These are phyloP conservation scores for Drosophila sulfurigaster DNA, from an alignment of 1,140 invertebrate species.

Conservation along the genomic window DNA sequence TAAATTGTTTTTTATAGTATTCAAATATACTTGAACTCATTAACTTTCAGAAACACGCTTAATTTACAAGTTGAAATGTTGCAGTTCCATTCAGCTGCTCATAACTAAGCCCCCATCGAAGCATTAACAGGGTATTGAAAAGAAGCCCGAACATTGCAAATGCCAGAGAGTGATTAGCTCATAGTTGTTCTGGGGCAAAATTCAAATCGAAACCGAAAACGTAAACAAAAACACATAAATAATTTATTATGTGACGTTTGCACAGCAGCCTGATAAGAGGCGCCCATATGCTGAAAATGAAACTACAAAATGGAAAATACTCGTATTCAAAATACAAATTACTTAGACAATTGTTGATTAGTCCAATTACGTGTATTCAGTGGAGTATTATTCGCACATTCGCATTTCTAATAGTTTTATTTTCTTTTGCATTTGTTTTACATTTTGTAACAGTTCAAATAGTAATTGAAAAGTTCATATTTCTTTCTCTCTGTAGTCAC, in stretches of 20 bases:
- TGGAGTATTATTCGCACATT: too few relatives aligned
- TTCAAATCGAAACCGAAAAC: conserved; percentile 59
- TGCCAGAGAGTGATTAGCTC: conserved; percentile 49
- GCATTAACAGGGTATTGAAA: conserved; percentile 5
- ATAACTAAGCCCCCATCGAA: background rate
- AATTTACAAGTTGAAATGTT: background rate
- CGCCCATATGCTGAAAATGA: conserved; percentile 14
- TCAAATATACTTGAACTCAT: too few relatives aligned
- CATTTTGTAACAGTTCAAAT: conserved; percentile 28
- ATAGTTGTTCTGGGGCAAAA: conserved; percentile 38
- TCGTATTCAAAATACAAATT: conserved; percentile 20
- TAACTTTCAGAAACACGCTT: too few relatives aligned
- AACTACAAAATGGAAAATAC: conserved; percentile 5
- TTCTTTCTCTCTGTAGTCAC: background rate
- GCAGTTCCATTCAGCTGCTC: background rate
- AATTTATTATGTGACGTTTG: conserved; percentile 61
- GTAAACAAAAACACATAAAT: conserved; percentile 69
- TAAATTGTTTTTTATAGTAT: too few relatives aligned
- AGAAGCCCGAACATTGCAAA: conserved; percentile 24
- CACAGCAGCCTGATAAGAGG: conserved; percentile 43
- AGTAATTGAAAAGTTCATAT: conserved; percentile 43
- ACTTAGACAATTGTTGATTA: background rate
- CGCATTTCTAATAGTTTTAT: conserved; percentile 20
- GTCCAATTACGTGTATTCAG: background rate
- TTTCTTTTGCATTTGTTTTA: conserved; percentile 1